Percentiles rank a stretch among this genome's conserved stretches.
phyloP scores from a whole-genome alignment of 1,140 invertebrate species.

The Colletes latitarsis region DNA sequence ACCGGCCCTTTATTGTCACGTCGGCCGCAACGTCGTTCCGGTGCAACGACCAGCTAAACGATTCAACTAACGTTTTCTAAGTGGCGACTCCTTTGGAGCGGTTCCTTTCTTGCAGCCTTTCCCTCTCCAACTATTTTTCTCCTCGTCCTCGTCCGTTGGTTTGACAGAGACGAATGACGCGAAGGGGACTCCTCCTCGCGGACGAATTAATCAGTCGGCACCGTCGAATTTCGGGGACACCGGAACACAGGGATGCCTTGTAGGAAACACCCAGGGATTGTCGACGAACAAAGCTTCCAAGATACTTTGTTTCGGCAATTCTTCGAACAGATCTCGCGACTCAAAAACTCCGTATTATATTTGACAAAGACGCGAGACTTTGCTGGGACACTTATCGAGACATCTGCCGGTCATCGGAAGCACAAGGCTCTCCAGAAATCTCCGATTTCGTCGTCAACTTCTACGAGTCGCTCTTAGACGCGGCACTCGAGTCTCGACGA shows the following conservation, averaged over 20 bases:
- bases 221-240: conserved; percentile 4
- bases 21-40: conserved; percentile 27
- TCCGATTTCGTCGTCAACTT: conserved; percentile 10
- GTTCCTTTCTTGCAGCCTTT: conserved; percentile 27
- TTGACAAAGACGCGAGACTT: too few species aligned
- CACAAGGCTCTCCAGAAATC: background rate
- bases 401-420: too few species aligned
- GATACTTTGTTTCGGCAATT: too few species aligned
- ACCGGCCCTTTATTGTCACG: conserved; percentile 59
- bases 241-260: too few species aligned
- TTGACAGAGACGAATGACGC: conserved; percentile 24
- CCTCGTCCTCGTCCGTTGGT: too few species aligned
- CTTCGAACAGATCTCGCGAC: too few species aligned
- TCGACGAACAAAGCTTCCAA: too few species aligned
- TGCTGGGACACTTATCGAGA: too few species aligned
- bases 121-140: conserved; percentile 16
- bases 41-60: conserved; percentile 63
- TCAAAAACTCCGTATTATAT: too few species aligned
- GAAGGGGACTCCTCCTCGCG: too few species aligned
- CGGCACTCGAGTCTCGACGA: conserved; percentile 6
- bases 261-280: too few species aligned
- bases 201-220: conserved; percentile 2
- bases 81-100: conserved; percentile 35
- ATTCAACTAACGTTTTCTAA: conserved; percentile 59
- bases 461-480: conserved; percentile 19